Conservation (phyloP, 2,113 vertebrate genomes). For the Myiozetetes cayanensis region DNA sequence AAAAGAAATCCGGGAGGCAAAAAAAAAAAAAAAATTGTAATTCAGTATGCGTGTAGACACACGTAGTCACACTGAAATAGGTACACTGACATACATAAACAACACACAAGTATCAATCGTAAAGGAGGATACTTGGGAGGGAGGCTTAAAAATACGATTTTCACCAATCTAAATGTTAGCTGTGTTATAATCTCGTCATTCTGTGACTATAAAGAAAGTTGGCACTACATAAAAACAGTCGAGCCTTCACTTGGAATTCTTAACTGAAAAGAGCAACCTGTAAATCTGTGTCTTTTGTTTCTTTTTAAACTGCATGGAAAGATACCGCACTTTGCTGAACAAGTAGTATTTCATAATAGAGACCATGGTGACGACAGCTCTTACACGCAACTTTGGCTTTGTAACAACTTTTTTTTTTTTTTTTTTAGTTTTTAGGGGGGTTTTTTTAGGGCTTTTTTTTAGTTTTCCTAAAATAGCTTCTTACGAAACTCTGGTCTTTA, state of each 20-base stretch:
- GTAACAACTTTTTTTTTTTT: background rate
- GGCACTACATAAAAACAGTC: background rate
- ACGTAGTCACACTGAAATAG: fast-evolving
- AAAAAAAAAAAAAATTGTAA: background rate
- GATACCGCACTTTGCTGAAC: background rate
- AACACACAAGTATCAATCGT: background rate
- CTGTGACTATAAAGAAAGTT: background rate
- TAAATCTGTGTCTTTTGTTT: background rate
- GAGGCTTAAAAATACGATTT: background rate
- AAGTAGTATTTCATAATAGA: constrained; percentile 13
- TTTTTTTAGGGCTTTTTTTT: background rate
- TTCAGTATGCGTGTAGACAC: fast-evolving
- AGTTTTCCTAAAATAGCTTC: constrained; percentile 17
- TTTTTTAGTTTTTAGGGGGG: background rate
- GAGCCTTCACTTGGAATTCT: background rate
- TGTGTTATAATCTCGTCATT: background rate
- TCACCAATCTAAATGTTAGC: background rate
- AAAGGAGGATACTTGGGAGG: background rate
- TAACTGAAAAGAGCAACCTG: background rate
- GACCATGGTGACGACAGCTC: background rate
- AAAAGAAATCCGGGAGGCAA: background rate
- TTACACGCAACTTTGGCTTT: background rate
- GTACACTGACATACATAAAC: fast-evolving
- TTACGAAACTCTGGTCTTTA: background rate
- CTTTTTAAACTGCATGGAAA: background rate